Base-by-base conservation (phyloP, 2,888 invertebrate genomes). In the Xylota sylvarum region DNA sequence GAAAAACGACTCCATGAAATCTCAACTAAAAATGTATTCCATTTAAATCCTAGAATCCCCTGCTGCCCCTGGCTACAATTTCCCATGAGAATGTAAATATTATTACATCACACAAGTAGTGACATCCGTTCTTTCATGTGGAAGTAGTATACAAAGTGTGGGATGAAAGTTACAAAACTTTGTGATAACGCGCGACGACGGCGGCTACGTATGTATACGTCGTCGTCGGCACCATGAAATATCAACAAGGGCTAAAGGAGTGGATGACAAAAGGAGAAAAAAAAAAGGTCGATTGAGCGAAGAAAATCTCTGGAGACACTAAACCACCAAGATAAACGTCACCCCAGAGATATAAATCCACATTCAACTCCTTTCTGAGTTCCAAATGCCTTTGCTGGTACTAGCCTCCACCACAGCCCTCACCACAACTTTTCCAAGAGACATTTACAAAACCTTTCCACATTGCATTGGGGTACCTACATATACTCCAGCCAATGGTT, bases 271-370 rank as follows among this genome's bases (percentile, higher is more conserved):
- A 55, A 30, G 27, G 14, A 10, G 9, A 9, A 17, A 27, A 43
- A 40, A 17, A 62, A 50, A 65, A 69, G 40, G 14, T 23, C 14
- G 17, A 64, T 52, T 56, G 17, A 77, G 40, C 40, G 64, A 32
- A 10, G 48, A 72, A 78, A 77, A 72, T 78, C 72, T 73, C 46
- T 73, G 65, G 46, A 72, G 65, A 73, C 83, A 60, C 46, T 48
- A 32, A 84, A 52, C 52, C 46, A 79, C 55, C 62, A 50, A 37
- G 55, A 79, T 79, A 72, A 83, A 79, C 84, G 79, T 84, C 79
- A 79, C 67, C 62, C 67, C 40, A 56, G 62, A 48, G 35, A 79
- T 50, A 79, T 74, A 74, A 84, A 79, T 84, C 73, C 67, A 55
- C 73, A 58, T 60, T 84, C 52, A 70, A 69, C 84, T 62, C 50